These are phyloP conservation scores for Diuraphis noxia DNA, from an alignment of 1,140 invertebrate genomes.

Conservation along the genomic window DNA sequence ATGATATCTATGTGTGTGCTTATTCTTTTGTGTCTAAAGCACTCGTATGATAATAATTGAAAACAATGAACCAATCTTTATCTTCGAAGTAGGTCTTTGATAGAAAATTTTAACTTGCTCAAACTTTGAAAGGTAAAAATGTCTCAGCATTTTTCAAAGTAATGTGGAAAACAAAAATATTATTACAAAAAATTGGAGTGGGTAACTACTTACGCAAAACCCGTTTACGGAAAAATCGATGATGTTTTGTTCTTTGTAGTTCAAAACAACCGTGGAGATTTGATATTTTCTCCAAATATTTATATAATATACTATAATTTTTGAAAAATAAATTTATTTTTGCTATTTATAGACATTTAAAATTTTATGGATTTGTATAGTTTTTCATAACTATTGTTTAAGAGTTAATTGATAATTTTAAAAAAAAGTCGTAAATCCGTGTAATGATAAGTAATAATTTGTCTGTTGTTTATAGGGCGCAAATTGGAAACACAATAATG, in stretches of 20 bases:
- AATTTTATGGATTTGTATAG: not conserved
- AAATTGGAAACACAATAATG: constrained; percentile 29
- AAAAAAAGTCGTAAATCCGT: no score
- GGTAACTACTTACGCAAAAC: not conserved
- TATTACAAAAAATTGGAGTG: not conserved
- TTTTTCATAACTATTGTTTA: no score
- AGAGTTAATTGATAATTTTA: no score
- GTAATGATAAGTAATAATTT: not conserved
- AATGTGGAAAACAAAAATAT: not conserved
- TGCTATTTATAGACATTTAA: not conserved
- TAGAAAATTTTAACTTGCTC: not conserved
- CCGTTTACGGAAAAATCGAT: not conserved
- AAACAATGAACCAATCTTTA: not conserved
- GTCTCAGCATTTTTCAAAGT: not conserved
- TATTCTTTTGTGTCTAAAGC: not conserved
- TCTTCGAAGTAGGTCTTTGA: not conserved
- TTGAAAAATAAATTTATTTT: not conserved
- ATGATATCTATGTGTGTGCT: not conserved
- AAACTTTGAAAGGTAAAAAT: not conserved
- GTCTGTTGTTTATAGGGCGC: not conserved
- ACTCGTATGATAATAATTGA: not conserved
- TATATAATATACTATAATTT: not conserved
- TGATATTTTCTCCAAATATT: not conserved
- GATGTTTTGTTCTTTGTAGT: not conserved
- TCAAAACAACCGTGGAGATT: not conserved